These are phyloP conservation scores for Musca vetustissima DNA, from an alignment of 1,140 invertebrate genomes.

Conservation along the genomic window DNA sequence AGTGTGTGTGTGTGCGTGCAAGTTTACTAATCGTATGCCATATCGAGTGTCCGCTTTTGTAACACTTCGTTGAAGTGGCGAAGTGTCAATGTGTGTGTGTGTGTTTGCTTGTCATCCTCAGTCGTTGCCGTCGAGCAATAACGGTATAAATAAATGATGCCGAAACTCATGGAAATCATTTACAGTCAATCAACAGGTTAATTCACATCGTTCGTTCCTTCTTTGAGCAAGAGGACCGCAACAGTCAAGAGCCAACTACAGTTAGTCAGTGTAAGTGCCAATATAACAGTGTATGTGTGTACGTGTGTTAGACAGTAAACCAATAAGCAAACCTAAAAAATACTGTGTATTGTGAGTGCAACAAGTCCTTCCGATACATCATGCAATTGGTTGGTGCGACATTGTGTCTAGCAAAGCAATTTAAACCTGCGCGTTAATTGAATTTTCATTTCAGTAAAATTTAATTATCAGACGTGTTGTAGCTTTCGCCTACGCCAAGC, in stretches of 20 bases:
- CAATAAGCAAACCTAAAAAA: not conserved
- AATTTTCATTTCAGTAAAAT: constrained; percentile 5
- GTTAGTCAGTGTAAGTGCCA: not conserved
- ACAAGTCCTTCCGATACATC: too few species aligned
- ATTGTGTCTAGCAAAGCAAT: not conserved
- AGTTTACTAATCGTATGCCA: too few species aligned
- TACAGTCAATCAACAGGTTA: constrained; percentile 21
- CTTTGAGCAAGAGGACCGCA: too few species aligned
- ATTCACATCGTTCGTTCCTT: constrained; percentile 9
- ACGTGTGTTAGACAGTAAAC: not conserved
- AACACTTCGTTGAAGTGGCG: not conserved
- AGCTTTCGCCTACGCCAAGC: too few species aligned
- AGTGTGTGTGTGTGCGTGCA: not conserved
- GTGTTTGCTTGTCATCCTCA: not conserved
- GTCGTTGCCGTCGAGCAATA: not conserved
- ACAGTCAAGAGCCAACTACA: too few species aligned
- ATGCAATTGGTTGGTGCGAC: too few species aligned
- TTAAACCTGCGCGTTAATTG: constrained; percentile 24
- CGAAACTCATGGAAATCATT: constrained; percentile 10
- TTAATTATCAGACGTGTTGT: not conserved
- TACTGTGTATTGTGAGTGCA: not conserved
- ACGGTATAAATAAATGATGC: constrained; percentile 18
- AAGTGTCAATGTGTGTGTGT: not conserved
- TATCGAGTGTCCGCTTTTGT: not conserved
- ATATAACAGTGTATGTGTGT: constrained; percentile 4